Evolutionary conservation across 2,888 invertebrate species (phyloP).

Genomic region (Caenorhabditis becei): DNA sequence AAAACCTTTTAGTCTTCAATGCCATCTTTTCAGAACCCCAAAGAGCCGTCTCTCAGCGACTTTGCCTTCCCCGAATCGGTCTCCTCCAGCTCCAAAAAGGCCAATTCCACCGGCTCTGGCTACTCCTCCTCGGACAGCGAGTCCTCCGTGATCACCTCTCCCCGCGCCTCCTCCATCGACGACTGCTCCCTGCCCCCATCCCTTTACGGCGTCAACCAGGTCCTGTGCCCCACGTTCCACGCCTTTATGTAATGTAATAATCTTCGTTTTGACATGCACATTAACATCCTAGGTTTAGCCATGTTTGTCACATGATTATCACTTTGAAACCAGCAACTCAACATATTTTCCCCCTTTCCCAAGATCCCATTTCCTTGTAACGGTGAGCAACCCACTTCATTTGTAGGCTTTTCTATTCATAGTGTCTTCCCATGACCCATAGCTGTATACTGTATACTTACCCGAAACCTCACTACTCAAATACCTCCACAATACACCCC

Average conservation of each 20-base stretch:
- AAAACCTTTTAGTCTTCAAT: not conserved
- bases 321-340: constrained; percentile 24
- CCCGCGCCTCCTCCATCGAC: constrained; percentile 12
- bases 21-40: constrained; percentile 31
- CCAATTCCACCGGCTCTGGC: constrained; percentile 53
- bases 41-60: constrained; percentile 24
- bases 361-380: constrained; percentile 6
- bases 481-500: not conserved
- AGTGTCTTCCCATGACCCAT: constrained; percentile 24
- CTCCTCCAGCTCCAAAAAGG: constrained; percentile 30
- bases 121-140: constrained; percentile 54
- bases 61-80: constrained; percentile 41
- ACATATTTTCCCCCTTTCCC: not conserved
- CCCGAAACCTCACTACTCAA: constrained; percentile 6
- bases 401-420: constrained; percentile 50
- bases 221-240: constrained; percentile 17
- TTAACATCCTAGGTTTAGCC: constrained; percentile 47
- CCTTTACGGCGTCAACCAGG: constrained; percentile 39
- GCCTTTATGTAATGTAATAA: constrained; percentile 10
- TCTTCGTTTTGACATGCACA: constrained; percentile 1
- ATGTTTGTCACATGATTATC: constrained; percentile 59
- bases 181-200: not conserved
- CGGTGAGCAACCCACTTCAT: constrained; percentile 41
- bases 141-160: constrained; percentile 30
- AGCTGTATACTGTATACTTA: constrained; percentile 12